Evolutionary conservation across 2,888 invertebrate genomes (phyloP).

Genomic region (Girardia tigrina): DNA sequence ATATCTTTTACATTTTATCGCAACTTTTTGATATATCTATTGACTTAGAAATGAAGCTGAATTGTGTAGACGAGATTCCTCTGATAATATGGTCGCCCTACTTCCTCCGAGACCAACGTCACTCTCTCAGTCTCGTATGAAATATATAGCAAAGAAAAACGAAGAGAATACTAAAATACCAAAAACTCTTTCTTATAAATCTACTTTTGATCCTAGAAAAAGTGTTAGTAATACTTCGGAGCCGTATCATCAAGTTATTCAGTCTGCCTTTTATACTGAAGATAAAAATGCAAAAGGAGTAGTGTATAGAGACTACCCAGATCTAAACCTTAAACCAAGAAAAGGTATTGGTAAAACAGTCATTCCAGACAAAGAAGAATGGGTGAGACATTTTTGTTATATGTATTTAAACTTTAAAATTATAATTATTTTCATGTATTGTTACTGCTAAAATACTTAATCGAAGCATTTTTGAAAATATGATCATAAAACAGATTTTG

Average conservation of each 20-base stretch:
- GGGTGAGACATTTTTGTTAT: constrained; percentile 39
- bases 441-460: too few species aligned
- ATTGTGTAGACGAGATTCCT: background rate
- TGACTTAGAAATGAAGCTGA: background rate
- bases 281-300: constrained; percentile 41
- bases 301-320: constrained; percentile 44
- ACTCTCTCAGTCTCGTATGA: background rate
- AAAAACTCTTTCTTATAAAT: background rate
- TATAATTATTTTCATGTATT: too few species aligned
- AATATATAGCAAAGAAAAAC: background rate
- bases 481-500: too few species aligned
- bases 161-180: background rate
- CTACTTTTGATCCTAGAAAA: background rate
- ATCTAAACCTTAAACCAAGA: constrained; percentile 41
- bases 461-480: too few species aligned
- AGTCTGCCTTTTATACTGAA: constrained; percentile 44
- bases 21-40: too few species aligned
- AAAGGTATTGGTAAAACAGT: constrained; percentile 42
- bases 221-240: background rate
- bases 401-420: too few species aligned
- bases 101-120: background rate
- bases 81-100: background rate
- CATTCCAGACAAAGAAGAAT: constrained; percentile 47
- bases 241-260: constrained; percentile 28
- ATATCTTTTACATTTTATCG: too few species aligned